phyloP scores from a whole-genome alignment of 2,888 invertebrate genomes.

The Itoplectis maculator region DNA sequence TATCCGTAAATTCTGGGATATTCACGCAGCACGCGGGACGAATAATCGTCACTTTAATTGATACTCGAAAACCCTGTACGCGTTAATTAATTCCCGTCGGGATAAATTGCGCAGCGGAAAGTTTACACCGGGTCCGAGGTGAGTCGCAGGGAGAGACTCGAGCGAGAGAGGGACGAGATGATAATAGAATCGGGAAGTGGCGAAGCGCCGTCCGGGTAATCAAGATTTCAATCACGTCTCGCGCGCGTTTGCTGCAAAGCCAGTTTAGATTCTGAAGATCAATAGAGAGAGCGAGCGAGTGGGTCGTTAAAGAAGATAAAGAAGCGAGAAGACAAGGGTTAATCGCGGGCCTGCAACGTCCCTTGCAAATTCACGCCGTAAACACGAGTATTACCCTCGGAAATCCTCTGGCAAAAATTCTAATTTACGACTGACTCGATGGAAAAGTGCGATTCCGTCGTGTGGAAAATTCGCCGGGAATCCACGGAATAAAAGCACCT shows the following conservation, averaged over 20 bases:
- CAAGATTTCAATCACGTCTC: slow-evolving; percentile 64
- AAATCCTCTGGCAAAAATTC: not conserved
- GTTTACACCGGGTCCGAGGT: slow-evolving; percentile 34
- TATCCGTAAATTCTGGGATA: no score
- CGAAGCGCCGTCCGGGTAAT: slow-evolving; percentile 46
- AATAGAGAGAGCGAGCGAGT: slow-evolving; percentile 21
- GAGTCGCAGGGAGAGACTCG: not conserved
- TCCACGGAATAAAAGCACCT: not conserved
- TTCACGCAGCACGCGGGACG: not conserved
- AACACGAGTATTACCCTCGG: slow-evolving; percentile 3
- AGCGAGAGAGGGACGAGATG: slow-evolving; percentile 10
- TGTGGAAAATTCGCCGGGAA: slow-evolving; percentile 17
- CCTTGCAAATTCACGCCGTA: slow-evolving; percentile 22
- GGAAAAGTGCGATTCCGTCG: not conserved
- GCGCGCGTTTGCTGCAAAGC: slow-evolving; percentile 22
- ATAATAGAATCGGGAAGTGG: slow-evolving; percentile 62
- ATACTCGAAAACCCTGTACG: not conserved
- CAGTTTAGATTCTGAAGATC: slow-evolving; percentile 21
- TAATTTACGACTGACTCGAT: not conserved
- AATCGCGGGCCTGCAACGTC: not conserved
- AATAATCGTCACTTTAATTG: not conserved
- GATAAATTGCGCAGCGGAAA: slow-evolving; percentile 8
- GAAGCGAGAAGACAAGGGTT: not conserved
- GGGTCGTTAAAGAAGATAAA: slow-evolving; percentile 29
- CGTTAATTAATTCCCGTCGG: not conserved